These are phyloP conservation scores for Sebastes flavidus DNA, from an alignment of 2,797 vertebrate species.

Conservation along the genomic window DNA sequence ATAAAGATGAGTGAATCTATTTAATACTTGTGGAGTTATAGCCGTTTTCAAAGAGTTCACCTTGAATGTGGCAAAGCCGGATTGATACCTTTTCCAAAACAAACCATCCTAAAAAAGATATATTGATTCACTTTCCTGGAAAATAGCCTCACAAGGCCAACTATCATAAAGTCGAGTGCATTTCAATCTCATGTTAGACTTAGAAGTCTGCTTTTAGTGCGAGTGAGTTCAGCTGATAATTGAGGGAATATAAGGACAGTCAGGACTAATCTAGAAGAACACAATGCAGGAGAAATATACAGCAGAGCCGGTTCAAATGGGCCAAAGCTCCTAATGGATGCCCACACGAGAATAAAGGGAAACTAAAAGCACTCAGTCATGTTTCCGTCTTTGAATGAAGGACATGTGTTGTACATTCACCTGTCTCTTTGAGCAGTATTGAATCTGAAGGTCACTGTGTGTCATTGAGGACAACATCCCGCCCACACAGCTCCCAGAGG, in stretches of 20 bases:
- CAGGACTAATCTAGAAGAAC: background rate
- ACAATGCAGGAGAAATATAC: background rate
- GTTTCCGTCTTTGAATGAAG: conserved; percentile 7
- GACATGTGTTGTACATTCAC: conserved; percentile 1
- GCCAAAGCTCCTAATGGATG: conserved; percentile 16
- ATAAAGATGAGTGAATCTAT: background rate
- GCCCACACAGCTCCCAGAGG: background rate
- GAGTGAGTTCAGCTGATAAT: background rate
- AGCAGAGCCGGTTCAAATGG: background rate
- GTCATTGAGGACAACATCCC: conserved; percentile 2
- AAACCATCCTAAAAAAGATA: conserved; percentile 15
- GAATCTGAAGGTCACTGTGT: conserved; percentile 36
- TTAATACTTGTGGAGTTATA: background rate
- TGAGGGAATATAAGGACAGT: background rate
- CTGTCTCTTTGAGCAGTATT: background rate
- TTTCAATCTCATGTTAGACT: background rate
- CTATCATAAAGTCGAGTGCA: conserved; percentile 4
- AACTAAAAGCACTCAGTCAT: conserved; percentile 15
- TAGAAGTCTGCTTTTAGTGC: background rate
- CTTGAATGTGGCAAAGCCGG: background rate
- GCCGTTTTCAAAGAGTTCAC: conserved; percentile 4
- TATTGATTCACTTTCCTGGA: conserved; percentile 42
- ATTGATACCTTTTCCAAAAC: conserved; percentile 15
- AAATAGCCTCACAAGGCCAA: conserved; percentile 23
- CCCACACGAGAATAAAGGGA: conserved; percentile 3